Conservation (phyloP, 2,113 vertebrate species). For the Ptilorrhoa leucosticta region DNA sequence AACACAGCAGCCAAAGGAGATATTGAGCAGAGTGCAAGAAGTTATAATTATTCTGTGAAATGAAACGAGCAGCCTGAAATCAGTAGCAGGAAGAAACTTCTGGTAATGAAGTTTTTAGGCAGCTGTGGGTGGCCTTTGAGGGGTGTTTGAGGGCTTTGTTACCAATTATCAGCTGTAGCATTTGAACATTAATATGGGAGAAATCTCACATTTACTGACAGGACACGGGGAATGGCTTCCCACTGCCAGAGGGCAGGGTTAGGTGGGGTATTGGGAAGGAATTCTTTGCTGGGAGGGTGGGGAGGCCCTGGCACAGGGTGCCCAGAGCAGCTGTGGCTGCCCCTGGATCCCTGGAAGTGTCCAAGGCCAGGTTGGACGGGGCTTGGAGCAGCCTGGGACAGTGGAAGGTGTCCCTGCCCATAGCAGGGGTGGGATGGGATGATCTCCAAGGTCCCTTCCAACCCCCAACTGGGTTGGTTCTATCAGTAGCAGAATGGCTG, state of each 20-base stretch:
- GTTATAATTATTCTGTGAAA: constrained; percentile 28
- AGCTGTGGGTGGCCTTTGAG: background rate
- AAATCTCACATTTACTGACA: background rate
- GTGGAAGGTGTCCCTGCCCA: background rate
- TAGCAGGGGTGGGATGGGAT: background rate
- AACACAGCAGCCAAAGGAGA: background rate
- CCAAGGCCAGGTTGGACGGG: fast-evolving
- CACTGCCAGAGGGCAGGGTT: background rate
- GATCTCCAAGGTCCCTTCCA: background rate
- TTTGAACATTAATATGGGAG: background rate
- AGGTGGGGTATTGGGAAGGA: fast-evolving
- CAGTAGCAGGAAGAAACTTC: background rate
- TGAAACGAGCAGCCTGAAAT: background rate
- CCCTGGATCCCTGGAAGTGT: background rate
- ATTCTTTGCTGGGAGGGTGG: fast-evolving
- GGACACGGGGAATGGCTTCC: background rate
- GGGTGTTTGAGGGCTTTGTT: background rate
- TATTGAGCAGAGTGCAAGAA: constrained; percentile 20
- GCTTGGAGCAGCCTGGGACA: fast-evolving
- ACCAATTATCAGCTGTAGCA: background rate
- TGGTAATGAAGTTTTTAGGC: background rate
- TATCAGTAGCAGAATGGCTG: background rate
- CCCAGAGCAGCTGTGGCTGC: background rate
- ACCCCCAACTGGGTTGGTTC: background rate
- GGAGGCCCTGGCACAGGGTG: background rate